These are phyloP conservation scores for Metridium senile DNA, from an alignment of 92 coral and sea anemone genomes.

Conservation along the genomic window DNA sequence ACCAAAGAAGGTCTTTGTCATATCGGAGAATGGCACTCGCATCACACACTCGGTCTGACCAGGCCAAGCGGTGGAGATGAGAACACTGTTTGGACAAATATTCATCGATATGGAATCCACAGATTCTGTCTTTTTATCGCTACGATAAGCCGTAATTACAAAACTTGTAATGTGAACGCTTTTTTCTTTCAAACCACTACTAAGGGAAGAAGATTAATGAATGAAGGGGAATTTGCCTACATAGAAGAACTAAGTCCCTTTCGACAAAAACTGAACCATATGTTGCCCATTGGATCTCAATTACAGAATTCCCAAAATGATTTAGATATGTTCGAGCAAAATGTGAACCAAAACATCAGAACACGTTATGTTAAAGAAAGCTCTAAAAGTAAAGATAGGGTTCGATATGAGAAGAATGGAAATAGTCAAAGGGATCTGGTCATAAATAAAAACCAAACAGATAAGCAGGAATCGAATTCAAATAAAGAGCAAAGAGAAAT, in stretches of 20 bases:
- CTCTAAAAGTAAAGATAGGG: too few species aligned
- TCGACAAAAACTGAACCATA: neutral
- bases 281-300: too few species aligned
- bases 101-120: conserved; percentile 65
- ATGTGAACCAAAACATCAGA: too few species aligned
- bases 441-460: too few species aligned
- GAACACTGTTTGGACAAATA: conserved; percentile 86
- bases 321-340: too few species aligned
- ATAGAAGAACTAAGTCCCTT: conserved; percentile 3
- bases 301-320: too few species aligned
- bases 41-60: conserved; percentile 70
- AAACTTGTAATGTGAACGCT: neutral
- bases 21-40: conserved; percentile 99
- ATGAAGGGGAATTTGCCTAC: neutral
- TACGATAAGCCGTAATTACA: conserved; percentile 35
- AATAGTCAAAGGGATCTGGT: too few species aligned
- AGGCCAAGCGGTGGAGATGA: conserved; percentile 89
- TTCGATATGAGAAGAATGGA: too few species aligned
- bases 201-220: too few species aligned
- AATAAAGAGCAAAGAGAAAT: too few species aligned
- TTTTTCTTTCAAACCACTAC: neutral
- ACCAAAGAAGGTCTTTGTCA: conserved; percentile 74
- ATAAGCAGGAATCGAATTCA: too few species aligned
- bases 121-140: conserved; percentile 83
- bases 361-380: too few species aligned